Evolutionary conservation across 1,140 invertebrate genomes (phyloP), one percentile per base, ranked within the genome.

Genomic region (Maniola jurtina): DNA sequence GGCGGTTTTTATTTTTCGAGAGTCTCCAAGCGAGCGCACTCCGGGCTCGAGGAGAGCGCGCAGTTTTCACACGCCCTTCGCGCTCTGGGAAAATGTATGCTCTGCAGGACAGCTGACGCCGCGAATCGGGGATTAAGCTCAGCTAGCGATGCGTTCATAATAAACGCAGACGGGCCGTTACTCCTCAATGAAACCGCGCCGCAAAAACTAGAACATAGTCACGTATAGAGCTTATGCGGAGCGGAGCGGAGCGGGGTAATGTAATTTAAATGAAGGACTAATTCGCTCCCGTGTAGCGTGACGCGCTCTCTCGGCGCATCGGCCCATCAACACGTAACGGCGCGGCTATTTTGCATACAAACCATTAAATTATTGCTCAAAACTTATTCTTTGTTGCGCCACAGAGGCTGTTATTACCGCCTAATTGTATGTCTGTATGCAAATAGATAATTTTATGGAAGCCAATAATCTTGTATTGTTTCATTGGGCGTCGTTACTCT

Each of bases 361-460:
- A 88, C 86, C 86, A 90, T 90, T 89, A 87, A 86, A 86, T 90
- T 88, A 90, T 88, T 90, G 84, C 86, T 89, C 75, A 89, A 90
- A 89, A 90, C 81, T 88, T 84, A 90, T 88, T 89, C 88, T 86
- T 83, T 85, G 88, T 90, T 90, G 86, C 86, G 81, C 82, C 83
- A 89, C 86, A 81, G 80, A 83, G 78, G 77, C 81, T 83, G 83
- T 84, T 88, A 89, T 90, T 90, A 90, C 75, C 73, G 76, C 82
- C 84, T 90, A 90, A 90, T 90, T 90, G 82, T 77, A 89, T 77
- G 73, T 78, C 78, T 76, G 84, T 86, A 89, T 88, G 88, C 83
- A 87, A 90, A 90, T 90, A 86, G 77, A 82, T 80, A 84, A 76
- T 80, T 80, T 83, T 83, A 89, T 88, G 81, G 81, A 79, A 81